Evolutionary conservation across 2,888 invertebrate genomes (phyloP).

Genomic region (Drosophila tripunctata): DNA sequence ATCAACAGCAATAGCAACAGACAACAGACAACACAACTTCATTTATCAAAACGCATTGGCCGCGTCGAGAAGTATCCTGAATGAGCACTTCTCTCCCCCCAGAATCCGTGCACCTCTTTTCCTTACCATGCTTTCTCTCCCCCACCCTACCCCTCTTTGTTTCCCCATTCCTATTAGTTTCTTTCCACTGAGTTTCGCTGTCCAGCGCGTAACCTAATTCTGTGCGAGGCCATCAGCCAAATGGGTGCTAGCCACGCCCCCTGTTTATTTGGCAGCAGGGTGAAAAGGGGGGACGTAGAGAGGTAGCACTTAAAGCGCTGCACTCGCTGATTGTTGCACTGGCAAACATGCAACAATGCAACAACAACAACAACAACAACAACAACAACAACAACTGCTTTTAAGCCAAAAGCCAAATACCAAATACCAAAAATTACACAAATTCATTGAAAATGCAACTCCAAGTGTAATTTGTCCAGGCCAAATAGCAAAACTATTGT

Average conservation of each 20-base stretch:
- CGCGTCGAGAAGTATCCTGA: constrained; percentile 14
- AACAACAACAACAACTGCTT: constrained; percentile 4
- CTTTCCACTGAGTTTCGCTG: background rate
- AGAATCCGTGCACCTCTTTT: background rate
- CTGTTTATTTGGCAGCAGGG: background rate
- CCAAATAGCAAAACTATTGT: constrained; percentile 44
- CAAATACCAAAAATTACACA: constrained; percentile 27
- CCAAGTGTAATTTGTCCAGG: constrained; percentile 35
- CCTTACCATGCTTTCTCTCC: background rate
- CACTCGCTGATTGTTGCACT: constrained; percentile 21
- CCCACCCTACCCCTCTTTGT: background rate
- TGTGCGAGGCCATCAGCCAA: constrained; percentile 23
- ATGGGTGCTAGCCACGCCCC: constrained; percentile 13
- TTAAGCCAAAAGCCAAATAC: constrained; percentile 25
- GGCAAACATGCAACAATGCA: constrained; percentile 27
- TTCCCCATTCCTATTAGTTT: background rate
- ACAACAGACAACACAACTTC: constrained; percentile 61
- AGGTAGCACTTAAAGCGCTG: constrained; percentile 16
- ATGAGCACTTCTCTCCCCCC: background rate
- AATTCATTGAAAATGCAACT: constrained; percentile 32
- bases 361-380: constrained; percentile 9
- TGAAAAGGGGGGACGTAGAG: background rate
- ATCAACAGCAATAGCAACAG: constrained; percentile 31
- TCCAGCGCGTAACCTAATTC: constrained; percentile 57
- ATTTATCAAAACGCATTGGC: constrained; percentile 67